phyloP scores from a whole-genome alignment of 2,888 invertebrate species.

The Arge pagana region DNA sequence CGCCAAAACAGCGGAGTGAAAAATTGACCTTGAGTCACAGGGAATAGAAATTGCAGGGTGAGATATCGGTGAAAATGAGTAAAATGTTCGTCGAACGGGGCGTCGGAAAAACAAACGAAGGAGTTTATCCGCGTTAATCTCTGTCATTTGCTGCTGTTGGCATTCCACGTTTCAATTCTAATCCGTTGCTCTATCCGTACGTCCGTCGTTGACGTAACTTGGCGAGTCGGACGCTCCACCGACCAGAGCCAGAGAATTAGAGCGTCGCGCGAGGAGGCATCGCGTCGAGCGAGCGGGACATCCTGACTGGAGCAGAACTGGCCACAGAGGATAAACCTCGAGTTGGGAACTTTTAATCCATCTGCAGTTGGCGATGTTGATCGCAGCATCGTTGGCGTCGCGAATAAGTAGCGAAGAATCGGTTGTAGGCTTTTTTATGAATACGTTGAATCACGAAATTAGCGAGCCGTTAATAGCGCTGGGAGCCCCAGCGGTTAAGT shows the following conservation, averaged over 20 bases:
- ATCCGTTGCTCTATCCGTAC: no score
- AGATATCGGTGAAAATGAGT: no score
- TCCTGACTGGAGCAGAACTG: no score
- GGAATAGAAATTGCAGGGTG: no score
- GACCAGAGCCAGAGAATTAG: no score
- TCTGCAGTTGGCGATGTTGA: not conserved
- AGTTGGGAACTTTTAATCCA: slow-evolving; percentile 30
- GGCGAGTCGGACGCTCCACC: not conserved
- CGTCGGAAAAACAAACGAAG: no score
- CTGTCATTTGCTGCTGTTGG: slow-evolving; percentile 19
- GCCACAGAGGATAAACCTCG: no score
- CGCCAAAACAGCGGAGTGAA: no score
- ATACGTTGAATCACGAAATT: slow-evolving; percentile 51
- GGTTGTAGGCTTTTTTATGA: slow-evolving; percentile 41
- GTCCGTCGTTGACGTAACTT: not conserved
- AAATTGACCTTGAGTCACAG: no score
- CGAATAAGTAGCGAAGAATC: not conserved
- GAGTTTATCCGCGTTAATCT: slow-evolving; percentile 31
- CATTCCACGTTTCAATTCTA: slow-evolving; percentile 32
- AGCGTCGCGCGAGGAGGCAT: not conserved
- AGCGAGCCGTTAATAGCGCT: slow-evolving; percentile 31
- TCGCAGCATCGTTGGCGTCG: not conserved
- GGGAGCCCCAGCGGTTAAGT: slow-evolving; percentile 42
- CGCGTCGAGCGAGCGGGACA: slow-evolving; percentile 3
- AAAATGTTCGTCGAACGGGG: no score